Percentiles rank a stretch among this genome's conserved stretches.
Conservation (phyloP, 2,797 vertebrate genomes). For the Xenentodon cancila region DNA sequence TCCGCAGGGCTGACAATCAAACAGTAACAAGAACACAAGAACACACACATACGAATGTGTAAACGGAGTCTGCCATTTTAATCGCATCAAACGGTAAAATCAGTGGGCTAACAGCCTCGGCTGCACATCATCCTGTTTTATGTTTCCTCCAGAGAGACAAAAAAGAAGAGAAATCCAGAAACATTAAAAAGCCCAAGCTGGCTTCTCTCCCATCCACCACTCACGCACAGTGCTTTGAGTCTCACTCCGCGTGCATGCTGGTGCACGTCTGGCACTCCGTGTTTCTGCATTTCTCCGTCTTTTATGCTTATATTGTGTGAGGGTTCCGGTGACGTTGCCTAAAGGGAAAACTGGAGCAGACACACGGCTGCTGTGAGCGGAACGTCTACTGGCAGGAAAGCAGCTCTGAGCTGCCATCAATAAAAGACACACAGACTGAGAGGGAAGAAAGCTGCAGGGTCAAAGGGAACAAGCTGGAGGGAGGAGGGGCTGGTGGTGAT, state of each 20-base stretch:
- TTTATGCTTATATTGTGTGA: constrained; percentile 31
- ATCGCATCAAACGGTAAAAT: constrained; percentile 46
- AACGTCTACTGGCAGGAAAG: constrained; percentile 60
- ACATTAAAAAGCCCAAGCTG: constrained; percentile 34
- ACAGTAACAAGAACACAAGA: constrained; percentile 6
- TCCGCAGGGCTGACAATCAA: background rate
- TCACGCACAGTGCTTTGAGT: constrained; percentile 48
- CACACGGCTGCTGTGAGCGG: constrained; percentile 51
- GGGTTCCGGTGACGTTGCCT: constrained; percentile 58
- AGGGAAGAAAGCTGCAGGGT: constrained; percentile 56
- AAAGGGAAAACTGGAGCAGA: constrained; percentile 52
- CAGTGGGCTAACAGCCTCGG: constrained; percentile 28
- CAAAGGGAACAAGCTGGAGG: constrained; percentile 32
- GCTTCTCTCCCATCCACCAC: constrained; percentile 42
- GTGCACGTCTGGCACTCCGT: constrained; percentile 10
- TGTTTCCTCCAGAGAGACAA: constrained; percentile 26
- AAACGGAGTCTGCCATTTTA: constrained; percentile 31
- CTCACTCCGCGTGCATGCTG: constrained; percentile 15
- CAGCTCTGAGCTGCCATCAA: constrained; percentile 61
- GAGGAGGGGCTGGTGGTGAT: constrained; percentile 32
- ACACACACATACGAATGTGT: constrained; percentile 2
- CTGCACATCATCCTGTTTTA: constrained; percentile 38
- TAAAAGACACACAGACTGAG: constrained; percentile 51
- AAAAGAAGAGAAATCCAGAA: constrained; percentile 22
- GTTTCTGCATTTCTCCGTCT: constrained; percentile 45